Evolutionary conservation across 2,113 vertebrate species (phyloP).

Genomic region (Suricata suricatta): DNA sequence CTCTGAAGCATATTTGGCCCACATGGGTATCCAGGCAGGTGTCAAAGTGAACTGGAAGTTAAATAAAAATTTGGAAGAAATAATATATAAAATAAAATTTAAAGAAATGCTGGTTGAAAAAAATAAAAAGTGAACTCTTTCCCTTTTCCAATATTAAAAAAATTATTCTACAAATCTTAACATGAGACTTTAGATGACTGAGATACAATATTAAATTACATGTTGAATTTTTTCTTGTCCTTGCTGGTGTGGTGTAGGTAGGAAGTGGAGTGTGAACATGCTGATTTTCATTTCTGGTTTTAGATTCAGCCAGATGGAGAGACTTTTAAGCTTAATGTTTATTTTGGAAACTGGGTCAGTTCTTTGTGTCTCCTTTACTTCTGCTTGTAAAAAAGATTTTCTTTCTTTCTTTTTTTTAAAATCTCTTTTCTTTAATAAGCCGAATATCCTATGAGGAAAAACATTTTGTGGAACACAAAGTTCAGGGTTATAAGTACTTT

Average conservation of each 20-base stretch:
- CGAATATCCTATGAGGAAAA: neutral
- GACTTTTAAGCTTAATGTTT: conserved; percentile 63
- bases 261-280: conserved; percentile 41
- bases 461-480: conserved; percentile 47
- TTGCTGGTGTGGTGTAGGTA: conserved; percentile 20
- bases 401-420: neutral
- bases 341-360: conserved; percentile 45
- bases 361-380: conserved; percentile 47
- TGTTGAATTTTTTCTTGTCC: neutral
- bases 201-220: neutral
- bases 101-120: neutral
- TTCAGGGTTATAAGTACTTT: neutral
- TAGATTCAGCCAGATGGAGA: conserved; percentile 62
- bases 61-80: neutral
- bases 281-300: conserved; percentile 58
- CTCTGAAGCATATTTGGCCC: neutral
- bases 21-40: no score
- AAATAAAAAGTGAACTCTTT: neutral
- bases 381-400: conserved; percentile 57
- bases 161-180: neutral
- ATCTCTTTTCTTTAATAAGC: conserved; percentile 21
- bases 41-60: neutral
- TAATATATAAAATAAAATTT: neutral
- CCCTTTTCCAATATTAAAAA: neutral
- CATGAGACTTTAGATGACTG: neutral